These are phyloP conservation scores for Zoanthus solanderi DNA, from an alignment of 92 coral and sea anemone species.

Conservation along the genomic window DNA sequence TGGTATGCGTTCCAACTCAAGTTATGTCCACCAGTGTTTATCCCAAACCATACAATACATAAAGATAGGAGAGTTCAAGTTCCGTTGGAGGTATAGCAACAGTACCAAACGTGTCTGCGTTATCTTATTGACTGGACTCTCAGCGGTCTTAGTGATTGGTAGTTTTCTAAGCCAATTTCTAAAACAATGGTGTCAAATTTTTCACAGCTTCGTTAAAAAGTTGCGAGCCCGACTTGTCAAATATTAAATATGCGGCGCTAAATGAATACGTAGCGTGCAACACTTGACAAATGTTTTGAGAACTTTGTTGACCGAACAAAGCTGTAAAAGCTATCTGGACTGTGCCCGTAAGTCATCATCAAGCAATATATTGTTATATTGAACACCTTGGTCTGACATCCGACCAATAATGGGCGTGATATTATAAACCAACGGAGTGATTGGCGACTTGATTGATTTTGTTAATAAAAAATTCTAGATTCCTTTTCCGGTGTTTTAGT, in stretches of 20 bases:
- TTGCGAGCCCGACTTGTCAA: background rate
- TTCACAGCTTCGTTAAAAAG: background rate
- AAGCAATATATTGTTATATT: slow-evolving; percentile 3
- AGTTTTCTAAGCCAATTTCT: background rate
- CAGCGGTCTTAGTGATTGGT: background rate
- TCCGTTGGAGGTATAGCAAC: background rate
- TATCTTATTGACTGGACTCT: background rate
- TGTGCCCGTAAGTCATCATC: slow-evolving; percentile 20
- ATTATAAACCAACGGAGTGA: slow-evolving; percentile 18
- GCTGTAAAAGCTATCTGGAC: slow-evolving; percentile 28
- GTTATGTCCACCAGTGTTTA: background rate
- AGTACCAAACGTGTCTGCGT: background rate
- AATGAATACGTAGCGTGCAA: background rate
- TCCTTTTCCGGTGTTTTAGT: slow-evolving; percentile 34
- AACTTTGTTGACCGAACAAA: slow-evolving; percentile 42
- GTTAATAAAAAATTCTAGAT: slow-evolving; percentile 12
- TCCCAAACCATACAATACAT: background rate
- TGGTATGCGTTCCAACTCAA: background rate
- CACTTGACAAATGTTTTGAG: background rate
- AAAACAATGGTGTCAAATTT: background rate
- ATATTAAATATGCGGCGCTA: background rate
- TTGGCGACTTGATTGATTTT: background rate
- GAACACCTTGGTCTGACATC: slow-evolving; percentile 27
- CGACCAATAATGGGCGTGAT: slow-evolving; percentile 29
- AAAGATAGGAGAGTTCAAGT: background rate